phyloP scores from a whole-genome alignment of 2,888 invertebrate species.

The Matsumyia berberina region DNA sequence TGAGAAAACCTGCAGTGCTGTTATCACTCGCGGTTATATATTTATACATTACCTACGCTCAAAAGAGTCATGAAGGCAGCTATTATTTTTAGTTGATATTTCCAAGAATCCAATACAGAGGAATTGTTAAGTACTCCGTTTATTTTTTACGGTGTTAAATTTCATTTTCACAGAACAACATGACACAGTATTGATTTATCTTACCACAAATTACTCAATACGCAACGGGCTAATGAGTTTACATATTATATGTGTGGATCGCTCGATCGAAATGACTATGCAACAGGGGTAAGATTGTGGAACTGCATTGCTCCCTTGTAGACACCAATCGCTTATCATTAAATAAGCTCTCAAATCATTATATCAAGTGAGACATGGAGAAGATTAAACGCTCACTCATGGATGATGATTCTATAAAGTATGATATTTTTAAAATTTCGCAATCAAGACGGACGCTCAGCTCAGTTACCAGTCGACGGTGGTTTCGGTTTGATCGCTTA shows the following conservation, averaged over 20 bases:
- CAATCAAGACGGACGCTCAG: conserved; percentile 43
- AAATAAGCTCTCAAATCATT: conserved; percentile 45
- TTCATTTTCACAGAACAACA: conserved; percentile 45
- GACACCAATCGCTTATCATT: conserved; percentile 58
- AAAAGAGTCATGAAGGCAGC: neutral
- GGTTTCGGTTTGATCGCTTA: conserved; percentile 58
- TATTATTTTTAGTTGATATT: neutral
- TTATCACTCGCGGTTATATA: neutral
- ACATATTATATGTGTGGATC: conserved; percentile 41
- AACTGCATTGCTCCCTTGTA: conserved; percentile 30
- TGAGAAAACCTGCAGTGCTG: neutral
- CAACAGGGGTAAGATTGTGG: conserved; percentile 26
- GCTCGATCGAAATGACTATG: conserved; percentile 33
- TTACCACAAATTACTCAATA: conserved; percentile 55
- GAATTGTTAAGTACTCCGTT: conserved; percentile 15
- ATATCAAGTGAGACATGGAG: conserved; percentile 56
- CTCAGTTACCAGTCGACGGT: conserved; percentile 56
- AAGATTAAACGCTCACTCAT: conserved; percentile 60
- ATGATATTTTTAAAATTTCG: conserved; percentile 47
- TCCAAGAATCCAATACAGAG: conserved; percentile 33
- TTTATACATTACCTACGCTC: too few relatives aligned
- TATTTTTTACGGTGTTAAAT: conserved; percentile 45
- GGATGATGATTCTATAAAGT: conserved; percentile 52
- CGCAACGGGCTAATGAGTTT: conserved; percentile 50
- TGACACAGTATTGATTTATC: conserved; percentile 50